Conservation (phyloP, 2,797 vertebrate species). For the Argya squamiceps region DNA sequence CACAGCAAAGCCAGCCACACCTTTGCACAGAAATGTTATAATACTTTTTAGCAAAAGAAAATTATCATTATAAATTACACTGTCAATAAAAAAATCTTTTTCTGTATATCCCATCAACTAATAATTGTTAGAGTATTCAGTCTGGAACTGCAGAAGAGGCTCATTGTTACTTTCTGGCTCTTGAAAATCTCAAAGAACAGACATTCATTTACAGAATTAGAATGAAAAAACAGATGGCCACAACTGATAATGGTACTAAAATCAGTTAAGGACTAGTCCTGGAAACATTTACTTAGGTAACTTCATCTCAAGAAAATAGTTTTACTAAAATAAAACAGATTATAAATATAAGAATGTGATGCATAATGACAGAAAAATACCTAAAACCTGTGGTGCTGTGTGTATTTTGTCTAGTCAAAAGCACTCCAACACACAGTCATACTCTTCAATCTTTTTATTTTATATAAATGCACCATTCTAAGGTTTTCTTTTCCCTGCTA, state of each 20-base stretch:
- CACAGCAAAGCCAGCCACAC: background rate
- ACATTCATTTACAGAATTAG: constrained; percentile 6
- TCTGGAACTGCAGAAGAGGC: background rate
- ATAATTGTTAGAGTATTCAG: background rate
- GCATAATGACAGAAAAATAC: background rate
- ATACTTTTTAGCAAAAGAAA: background rate
- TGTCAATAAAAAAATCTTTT: background rate
- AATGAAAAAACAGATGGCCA: constrained; percentile 40
- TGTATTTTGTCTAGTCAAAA: background rate
- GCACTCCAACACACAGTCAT: background rate
- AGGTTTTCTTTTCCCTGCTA: background rate
- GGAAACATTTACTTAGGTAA: background rate
- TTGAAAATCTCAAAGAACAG: constrained; percentile 14
- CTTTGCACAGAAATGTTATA: constrained; percentile 1
- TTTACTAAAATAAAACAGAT: background rate
- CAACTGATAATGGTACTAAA: constrained; percentile 17
- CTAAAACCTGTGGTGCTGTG: background rate
- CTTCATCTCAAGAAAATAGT: background rate
- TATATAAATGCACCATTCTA: background rate
- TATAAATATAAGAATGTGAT: background rate
- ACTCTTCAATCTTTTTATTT: background rate
- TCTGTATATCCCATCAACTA: background rate
- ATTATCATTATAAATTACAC: background rate
- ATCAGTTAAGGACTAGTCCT: background rate
- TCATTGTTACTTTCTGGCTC: constrained; percentile 2